Base-by-base conservation (phyloP, 2,113 vertebrate species). In the Maccullochella peelii region DNA sequence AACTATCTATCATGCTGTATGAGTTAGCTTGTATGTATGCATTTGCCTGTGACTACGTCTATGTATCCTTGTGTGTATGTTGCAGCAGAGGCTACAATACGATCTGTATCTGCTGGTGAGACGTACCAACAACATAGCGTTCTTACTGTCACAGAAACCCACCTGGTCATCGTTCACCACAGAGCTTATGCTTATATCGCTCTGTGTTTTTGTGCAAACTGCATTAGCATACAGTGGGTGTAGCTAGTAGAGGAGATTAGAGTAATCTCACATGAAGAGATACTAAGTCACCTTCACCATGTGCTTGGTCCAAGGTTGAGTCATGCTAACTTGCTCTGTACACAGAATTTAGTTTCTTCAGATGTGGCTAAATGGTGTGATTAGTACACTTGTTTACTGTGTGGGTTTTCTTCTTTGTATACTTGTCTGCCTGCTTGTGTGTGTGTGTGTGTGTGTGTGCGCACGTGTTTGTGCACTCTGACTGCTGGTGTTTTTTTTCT, bases 311-410 rank as follows among this genome's bases (percentile, higher is more conserved):
- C 77, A 70, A 73, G 73, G 70, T 87, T 88, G 85, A 73, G 76
- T 81, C 73, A 6, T 7, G 69, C 66, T 68, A 83, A 69, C 70
- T 59, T 83, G 61, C 61, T 82, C 44, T 54, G 42, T 36, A 25
- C 73, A 77, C 10, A 82, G 54, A 79, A 79, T 83, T 87, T 54
- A 14, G 62, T 79, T 79, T 83, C 83, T 74, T 92, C 72, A 82
- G 79, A 88, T 86, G 83, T 82, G 63, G 77, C 49, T 92, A 88
- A 93, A 88, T 80, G 65, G 47, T 85, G 62, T 85, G 71, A 92
- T 92, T 77, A 85, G 80, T 79, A 54, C 67, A 89, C 66, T 79
- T 88, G 87, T 89, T 89, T 88, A 80, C 66, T 74, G 69, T 87
- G 76, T 78, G 52, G 6, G 50, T 85, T 75, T 84, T 65, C 52